Percentiles rank a stretch among this genome's conserved stretches.
Evolutionary conservation across 2,888 invertebrate species (phyloP).

Genomic region (Glaucopsyche alexis): DNA sequence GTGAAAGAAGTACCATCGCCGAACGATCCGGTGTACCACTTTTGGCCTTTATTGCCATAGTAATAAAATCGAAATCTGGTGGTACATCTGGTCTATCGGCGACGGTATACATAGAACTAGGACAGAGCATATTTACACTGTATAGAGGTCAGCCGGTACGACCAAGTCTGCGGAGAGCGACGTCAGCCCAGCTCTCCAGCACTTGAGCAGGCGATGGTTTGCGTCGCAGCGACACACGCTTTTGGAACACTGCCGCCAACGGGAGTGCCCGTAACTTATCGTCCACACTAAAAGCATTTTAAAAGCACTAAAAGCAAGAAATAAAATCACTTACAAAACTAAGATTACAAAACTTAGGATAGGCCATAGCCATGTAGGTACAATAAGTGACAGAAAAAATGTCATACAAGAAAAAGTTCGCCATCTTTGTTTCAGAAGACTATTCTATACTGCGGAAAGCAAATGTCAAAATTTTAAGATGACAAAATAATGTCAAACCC

Average conservation of each 20-base stretch:
- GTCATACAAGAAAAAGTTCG: too few species aligned
- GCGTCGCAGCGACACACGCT: constrained; percentile 83
- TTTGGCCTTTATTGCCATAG: background rate
- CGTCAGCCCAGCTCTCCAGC: constrained; percentile 83
- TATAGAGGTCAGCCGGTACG: constrained; percentile 82
- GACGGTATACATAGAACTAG: background rate
- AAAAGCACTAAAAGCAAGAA: too few species aligned
- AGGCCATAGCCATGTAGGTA: too few species aligned
- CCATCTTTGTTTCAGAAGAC: too few species aligned
- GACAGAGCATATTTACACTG: constrained; percentile 74
- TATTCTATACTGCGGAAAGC: too few species aligned
- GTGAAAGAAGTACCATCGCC: too few species aligned
- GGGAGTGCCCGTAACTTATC: constrained; percentile 77
- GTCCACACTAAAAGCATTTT: constrained; percentile 80
- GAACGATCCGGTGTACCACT: background rate
- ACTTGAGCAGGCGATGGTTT: constrained; percentile 82
- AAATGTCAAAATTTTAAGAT: too few species aligned
- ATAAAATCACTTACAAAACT: too few species aligned
- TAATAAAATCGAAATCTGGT: background rate
- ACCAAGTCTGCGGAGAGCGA: constrained; percentile 81
- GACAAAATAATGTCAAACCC: too few species aligned
- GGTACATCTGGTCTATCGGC: background rate
- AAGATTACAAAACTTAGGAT: too few species aligned
- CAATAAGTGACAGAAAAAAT: too few species aligned
- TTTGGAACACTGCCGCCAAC: constrained; percentile 82